Evolutionary conservation across 2,113 vertebrate species (phyloP).

Genomic region (Otocyon megalotis): DNA sequence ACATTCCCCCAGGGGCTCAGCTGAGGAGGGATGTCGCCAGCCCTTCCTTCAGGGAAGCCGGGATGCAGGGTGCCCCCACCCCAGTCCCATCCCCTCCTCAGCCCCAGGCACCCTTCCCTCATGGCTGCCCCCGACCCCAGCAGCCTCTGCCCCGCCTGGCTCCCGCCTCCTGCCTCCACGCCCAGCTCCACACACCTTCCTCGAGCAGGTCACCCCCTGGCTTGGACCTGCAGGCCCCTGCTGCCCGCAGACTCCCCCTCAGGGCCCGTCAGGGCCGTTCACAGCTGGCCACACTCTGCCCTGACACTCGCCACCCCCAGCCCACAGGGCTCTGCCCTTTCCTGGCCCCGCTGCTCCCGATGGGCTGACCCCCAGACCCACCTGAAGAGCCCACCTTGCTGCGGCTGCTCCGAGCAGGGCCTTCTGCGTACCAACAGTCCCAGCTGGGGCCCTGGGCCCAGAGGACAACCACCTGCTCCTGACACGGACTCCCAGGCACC

Average conservation of each 20-base stretch:
- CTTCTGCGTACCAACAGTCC: background rate
- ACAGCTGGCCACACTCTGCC: too few species aligned
- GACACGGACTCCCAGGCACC: background rate
- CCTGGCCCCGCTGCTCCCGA: background rate
- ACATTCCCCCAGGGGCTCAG: background rate
- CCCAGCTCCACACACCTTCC: background rate
- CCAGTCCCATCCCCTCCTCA: background rate
- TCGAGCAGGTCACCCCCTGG: background rate
- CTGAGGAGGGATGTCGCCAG: background rate
- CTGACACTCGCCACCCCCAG: too few species aligned
- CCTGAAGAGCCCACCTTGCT: background rate
- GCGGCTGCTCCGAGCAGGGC: too few species aligned
- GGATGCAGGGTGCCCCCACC: background rate
- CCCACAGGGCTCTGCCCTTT: background rate
- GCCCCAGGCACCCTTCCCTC: background rate
- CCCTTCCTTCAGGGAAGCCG: background rate
- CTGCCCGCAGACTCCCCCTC: background rate
- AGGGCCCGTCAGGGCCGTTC: background rate
- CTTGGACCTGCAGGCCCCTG: background rate
- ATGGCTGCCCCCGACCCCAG: fast-evolving
- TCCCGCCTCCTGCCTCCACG: background rate
- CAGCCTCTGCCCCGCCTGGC: too few species aligned
- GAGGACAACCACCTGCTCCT: background rate
- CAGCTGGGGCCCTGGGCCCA: background rate
- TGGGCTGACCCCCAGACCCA: too few species aligned